A percentile compares a stretch with the other conserved stretches of the same genome.
These are phyloP conservation scores for Falcaria lacertinaria DNA, from an alignment of 2,888 invertebrate species.

Conservation along the genomic window DNA sequence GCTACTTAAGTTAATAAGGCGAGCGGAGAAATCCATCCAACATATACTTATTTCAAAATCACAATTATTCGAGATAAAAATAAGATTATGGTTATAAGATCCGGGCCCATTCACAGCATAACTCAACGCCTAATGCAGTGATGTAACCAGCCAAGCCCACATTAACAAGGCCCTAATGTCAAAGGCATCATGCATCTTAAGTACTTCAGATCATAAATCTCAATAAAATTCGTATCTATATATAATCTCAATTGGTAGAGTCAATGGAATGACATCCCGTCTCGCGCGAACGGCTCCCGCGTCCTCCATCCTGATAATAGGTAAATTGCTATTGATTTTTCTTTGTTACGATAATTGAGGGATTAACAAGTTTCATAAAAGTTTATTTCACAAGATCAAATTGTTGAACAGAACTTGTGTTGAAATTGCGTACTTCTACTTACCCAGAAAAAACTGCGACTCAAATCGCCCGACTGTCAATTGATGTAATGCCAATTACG, in stretches of 20 bases:
- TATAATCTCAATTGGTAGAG: conserved; percentile 4
- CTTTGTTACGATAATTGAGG: conserved; percentile 5
- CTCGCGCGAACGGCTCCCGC: background rate
- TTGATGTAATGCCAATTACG: too few species aligned
- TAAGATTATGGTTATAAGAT: background rate
- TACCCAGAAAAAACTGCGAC: too few species aligned
- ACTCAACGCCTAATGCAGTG: too few species aligned
- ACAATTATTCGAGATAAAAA: background rate
- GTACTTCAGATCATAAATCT: conserved; percentile 7
- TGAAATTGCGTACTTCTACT: too few species aligned
- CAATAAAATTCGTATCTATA: conserved; percentile 7
- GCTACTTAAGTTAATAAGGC: too few species aligned
- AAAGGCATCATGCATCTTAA: conserved; percentile 2
- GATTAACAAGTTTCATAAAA: background rate
- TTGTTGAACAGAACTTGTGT: background rate
- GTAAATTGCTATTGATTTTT: conserved; percentile 14
- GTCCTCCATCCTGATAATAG: conserved; percentile 10
- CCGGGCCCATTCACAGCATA: background rate
- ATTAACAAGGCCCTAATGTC: background rate
- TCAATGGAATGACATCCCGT: conserved; percentile 2
- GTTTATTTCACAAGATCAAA: background rate
- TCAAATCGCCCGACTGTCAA: too few species aligned
- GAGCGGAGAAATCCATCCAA: too few species aligned
- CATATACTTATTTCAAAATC: too few species aligned
- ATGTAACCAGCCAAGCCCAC: conserved; percentile 3